Conservation (phyloP, 2,888 invertebrate species). For the Nebria salina region DNA sequence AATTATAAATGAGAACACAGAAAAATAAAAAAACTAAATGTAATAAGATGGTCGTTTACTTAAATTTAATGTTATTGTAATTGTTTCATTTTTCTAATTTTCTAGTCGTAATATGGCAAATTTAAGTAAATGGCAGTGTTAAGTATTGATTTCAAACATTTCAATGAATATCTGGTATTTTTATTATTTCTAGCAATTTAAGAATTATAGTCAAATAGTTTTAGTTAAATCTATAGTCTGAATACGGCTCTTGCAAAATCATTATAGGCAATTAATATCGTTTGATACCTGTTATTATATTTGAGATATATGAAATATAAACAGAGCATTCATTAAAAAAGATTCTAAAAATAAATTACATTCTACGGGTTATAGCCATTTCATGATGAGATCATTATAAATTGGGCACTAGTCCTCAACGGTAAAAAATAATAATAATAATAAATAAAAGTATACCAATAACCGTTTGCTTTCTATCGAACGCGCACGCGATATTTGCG, state of each 20-base stretch:
- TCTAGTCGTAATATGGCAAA: no score
- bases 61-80: no score
- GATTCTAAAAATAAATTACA: constrained; percentile 36
- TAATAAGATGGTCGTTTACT: no score
- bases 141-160: no score
- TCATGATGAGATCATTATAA: constrained; percentile 17
- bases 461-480: constrained; percentile 13
- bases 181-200: no score
- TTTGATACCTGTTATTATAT: constrained; percentile 38
- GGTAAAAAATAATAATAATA: constrained; percentile 23
- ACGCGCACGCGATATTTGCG: constrained; percentile 9
- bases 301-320: constrained; percentile 40
- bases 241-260: constrained; percentile 22
- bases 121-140: no score
- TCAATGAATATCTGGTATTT: no score
- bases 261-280: constrained; percentile 28
- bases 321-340: constrained; percentile 33
- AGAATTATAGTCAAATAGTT: background rate
- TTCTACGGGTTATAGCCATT: constrained; percentile 23
- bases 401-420: constrained; percentile 21
- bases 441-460: background rate
- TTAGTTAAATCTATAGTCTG: background rate
- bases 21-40: no score
- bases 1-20: no score
- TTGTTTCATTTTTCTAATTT: no score